Base-by-base conservation (phyloP, 1,140 invertebrate species). In the Cydia fagiglandana region DNA sequence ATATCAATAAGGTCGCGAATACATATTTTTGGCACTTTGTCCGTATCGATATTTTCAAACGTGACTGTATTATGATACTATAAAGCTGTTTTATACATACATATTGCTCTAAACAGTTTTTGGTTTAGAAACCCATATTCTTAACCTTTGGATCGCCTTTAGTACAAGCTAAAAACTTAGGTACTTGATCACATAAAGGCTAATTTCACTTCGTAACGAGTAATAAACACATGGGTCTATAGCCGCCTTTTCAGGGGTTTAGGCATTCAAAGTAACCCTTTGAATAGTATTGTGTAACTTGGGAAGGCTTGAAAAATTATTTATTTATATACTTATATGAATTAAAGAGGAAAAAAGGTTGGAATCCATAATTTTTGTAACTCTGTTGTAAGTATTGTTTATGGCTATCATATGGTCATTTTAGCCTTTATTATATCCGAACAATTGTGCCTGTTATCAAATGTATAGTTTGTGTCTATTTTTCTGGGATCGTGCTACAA, bases 21-120 rank as follows among this genome's bases (percentile, higher is more conserved):
- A 34, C 34, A 34, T 34, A 34, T 34, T 34, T 34, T 34, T 34
- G 34, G 34, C 34, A 34, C 34, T 34, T 34, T 34, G 5, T 34
- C 34, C 34, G 34, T 34, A 34, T 34, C 34, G 34, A 6, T 34
- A 34, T 34, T 34, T 34, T 34, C 34, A 34, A 5, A 34, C 34
- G 34, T 34, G 34, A 34, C 34, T 5, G 34, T 34, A 64, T 76
- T 76, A 38, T 76, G 73, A 34, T 73, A 56, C 80, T 83, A 83
- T 76, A 86, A 85, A 83, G 81, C 83, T 82, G 77, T 6, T 24
- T 61, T 24, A 61, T 61, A 61, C 2, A 61, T 61, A 61, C 0
- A 24, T 24, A 61, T n/a, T 61, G 56, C n/a, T 13, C 56, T 7
- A 24, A 10, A 61, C 50, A 53, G 50, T 2, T 61, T 24, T 61